Percentiles rank a stretch among this genome's conserved stretches.
Evolutionary conservation across 2,888 invertebrate species (phyloP).

Genomic region (Lepidochrysops patricia): DNA sequence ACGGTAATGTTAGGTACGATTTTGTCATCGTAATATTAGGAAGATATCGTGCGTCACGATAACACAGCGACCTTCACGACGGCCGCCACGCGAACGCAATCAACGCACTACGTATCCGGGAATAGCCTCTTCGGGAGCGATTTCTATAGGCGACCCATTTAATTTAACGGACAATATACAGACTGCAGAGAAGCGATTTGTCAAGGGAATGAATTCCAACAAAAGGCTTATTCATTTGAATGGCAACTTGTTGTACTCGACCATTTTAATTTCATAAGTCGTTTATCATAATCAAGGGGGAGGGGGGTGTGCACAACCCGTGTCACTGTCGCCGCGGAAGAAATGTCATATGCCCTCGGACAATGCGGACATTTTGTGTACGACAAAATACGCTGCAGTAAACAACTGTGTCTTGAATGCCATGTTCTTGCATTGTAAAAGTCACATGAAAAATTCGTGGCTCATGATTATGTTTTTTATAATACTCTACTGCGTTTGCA

Average conservation of each 20-base stretch:
- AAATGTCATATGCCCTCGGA: constrained; percentile 64
- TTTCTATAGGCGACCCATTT: constrained; percentile 62
- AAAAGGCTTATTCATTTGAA: constrained; percentile 69
- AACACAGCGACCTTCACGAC: constrained; percentile 25
- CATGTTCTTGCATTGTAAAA: constrained; percentile 4
- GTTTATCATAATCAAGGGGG: constrained; percentile 71
- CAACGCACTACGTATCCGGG: constrained; percentile 60
- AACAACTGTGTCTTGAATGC: constrained; percentile 11
- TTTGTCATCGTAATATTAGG: not conserved
- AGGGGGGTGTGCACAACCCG: constrained; percentile 47
- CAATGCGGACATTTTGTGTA: constrained; percentile 46
- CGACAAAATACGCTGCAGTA: constrained; percentile 25
- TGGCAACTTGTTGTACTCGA: constrained; percentile 68
- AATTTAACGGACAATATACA: constrained; percentile 64
- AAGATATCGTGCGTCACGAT: constrained; percentile 8
- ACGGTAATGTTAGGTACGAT: not conserved
- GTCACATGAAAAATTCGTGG: not conserved
- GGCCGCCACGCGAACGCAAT: constrained; percentile 50
- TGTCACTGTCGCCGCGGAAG: constrained; percentile 65
- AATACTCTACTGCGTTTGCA: too few relatives aligned
- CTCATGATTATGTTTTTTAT: too few relatives aligned
- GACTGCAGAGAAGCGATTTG: constrained; percentile 66
- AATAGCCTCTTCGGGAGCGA: constrained; percentile 60
- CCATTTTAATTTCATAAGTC: constrained; percentile 75
- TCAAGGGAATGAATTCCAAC: constrained; percentile 71